Percentiles rank a stretch among this genome's conserved stretches.
Conservation (phyloP, 2,888 invertebrate species). For the Cenopis cana region DNA sequence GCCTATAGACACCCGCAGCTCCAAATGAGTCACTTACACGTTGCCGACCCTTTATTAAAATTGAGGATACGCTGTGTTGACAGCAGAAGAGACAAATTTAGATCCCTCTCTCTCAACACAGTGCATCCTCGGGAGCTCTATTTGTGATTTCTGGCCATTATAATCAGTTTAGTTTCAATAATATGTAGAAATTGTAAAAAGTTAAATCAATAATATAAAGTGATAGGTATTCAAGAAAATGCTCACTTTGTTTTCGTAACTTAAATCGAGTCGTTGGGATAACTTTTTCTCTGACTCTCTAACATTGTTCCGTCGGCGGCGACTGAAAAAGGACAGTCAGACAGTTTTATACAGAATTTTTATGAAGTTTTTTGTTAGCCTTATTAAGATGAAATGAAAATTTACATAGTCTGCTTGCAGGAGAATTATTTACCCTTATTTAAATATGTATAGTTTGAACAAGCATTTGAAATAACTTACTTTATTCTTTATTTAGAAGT, state of each 20-base stretch:
- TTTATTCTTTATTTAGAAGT: too few species aligned
- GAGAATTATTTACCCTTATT: neutral
- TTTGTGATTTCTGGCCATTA: neutral
- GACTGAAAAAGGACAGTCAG: slow-evolving; percentile 76
- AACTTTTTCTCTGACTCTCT: slow-evolving; percentile 70
- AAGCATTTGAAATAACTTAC: slow-evolving; percentile 1
- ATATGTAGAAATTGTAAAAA: neutral
- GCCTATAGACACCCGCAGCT: too few species aligned
- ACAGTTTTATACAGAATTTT: slow-evolving; percentile 74
- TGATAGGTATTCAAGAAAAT: slow-evolving; percentile 21
- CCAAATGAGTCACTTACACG: too few species aligned
- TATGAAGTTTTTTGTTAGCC: slow-evolving; percentile 75
- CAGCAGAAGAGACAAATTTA: too few species aligned
- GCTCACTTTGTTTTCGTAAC: slow-evolving; percentile 65
- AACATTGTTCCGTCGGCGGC: slow-evolving; percentile 62
- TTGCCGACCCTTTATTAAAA: too few species aligned
- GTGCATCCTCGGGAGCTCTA: too few species aligned
- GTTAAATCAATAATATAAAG: neutral
- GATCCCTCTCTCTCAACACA: too few species aligned
- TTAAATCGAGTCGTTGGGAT: slow-evolving; percentile 80
- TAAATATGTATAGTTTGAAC: slow-evolving; percentile 15
- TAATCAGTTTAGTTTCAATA: neutral
- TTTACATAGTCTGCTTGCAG: slow-evolving; percentile 48
- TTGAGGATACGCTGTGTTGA: too few species aligned
- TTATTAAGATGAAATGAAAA: slow-evolving; percentile 69